These are phyloP conservation scores for Globia sparganii DNA, from an alignment of 2,888 invertebrate genomes.

Conservation along the genomic window DNA sequence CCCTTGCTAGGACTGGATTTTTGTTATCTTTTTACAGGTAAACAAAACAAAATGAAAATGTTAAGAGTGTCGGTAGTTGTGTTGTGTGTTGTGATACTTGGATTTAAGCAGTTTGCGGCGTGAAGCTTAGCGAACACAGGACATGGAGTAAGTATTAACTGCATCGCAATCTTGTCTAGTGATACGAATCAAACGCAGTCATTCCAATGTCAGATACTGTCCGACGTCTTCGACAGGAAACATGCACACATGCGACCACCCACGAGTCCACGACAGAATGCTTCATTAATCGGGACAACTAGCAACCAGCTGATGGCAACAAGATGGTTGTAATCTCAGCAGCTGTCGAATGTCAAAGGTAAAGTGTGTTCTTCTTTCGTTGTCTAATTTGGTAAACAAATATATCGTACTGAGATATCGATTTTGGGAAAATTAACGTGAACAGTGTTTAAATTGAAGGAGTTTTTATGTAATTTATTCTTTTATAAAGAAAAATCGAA, in stretches of 20 bases:
- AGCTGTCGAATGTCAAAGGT: conserved; percentile 21
- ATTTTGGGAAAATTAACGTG: background rate
- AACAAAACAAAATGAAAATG: too few species aligned
- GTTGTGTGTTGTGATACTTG: too few species aligned
- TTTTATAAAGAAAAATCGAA: too few species aligned
- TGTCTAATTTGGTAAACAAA: conserved; percentile 7
- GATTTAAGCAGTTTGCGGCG: background rate
- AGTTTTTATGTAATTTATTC: background rate
- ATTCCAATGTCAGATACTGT: conserved; percentile 2
- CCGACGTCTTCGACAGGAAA: conserved; percentile 14
- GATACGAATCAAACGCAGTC: background rate
- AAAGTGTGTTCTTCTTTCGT: background rate
- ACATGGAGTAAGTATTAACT: background rate
- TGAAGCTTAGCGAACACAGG: background rate
- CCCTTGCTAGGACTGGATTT: too few species aligned
- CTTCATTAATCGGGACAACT: conserved; percentile 32
- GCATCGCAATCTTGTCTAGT: background rate
- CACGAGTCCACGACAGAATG: background rate
- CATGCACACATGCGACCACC: conserved; percentile 25
- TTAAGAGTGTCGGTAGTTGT: too few species aligned
- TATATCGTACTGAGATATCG: background rate
- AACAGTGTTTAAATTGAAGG: background rate
- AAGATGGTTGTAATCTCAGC: conserved; percentile 18
- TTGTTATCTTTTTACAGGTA: too few species aligned
- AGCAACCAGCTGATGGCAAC: background rate